Percentiles rank a stretch among this genome's conserved stretches.
Evolutionary conservation across 2,113 vertebrate species (phyloP).

Genomic region (Dipodomys stephensi): DNA sequence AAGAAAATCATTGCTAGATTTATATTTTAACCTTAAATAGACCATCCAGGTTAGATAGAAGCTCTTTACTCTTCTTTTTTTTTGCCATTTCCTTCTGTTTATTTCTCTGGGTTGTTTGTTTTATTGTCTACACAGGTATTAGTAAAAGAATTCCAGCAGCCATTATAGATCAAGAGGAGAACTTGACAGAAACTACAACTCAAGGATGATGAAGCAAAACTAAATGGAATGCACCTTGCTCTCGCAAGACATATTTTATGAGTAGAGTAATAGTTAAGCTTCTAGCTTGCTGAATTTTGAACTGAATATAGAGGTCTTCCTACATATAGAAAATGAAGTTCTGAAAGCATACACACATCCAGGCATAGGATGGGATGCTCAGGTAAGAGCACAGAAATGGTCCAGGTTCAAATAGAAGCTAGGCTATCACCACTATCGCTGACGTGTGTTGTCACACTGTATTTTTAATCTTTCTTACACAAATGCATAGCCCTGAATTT

Average conservation of each 20-base stretch:
- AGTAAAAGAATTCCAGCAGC: background rate
- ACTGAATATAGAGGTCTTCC: background rate
- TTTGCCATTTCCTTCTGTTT: background rate
- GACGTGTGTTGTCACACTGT: background rate
- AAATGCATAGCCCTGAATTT: background rate
- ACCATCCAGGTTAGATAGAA: background rate
- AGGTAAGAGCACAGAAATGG: background rate
- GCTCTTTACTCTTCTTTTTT: too few relatives aligned
- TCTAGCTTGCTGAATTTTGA: background rate
- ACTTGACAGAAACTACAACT: background rate
- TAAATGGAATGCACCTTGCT: background rate
- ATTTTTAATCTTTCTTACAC: background rate
- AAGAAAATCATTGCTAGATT: background rate
- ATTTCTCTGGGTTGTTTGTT: background rate
- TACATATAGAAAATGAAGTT: background rate
- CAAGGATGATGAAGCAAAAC: background rate
- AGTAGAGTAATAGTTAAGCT: background rate
- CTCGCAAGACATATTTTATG: background rate
- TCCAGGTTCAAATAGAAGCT: background rate
- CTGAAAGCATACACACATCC: background rate
- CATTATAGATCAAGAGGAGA: background rate
- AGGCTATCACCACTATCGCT: background rate
- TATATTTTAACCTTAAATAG: background rate
- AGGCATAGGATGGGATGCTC: background rate
- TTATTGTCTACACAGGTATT: background rate